phyloP scores from a whole-genome alignment of 1,140 invertebrate genomes.

The Ectropis grisescens region DNA sequence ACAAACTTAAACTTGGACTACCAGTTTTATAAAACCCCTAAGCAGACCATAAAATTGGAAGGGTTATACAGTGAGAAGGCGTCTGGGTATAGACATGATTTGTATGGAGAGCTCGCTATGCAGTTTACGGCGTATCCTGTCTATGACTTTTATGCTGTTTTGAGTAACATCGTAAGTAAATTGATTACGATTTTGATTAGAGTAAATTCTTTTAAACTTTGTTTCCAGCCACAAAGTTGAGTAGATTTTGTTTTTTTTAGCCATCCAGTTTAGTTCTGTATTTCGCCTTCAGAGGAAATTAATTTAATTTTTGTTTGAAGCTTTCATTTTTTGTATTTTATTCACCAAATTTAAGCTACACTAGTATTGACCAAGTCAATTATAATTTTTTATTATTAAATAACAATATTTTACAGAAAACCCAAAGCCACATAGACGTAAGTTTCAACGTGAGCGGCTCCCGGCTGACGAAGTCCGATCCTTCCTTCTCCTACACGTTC shows the following conservation, averaged over 20 bases:
- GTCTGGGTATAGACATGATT: constrained; percentile 70
- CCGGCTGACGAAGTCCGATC: constrained; percentile 27
- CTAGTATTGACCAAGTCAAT: too few species aligned
- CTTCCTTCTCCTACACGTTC: constrained; percentile 39
- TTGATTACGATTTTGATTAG: background rate
- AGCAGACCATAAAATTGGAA: constrained; percentile 78
- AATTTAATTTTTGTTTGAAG: too few species aligned
- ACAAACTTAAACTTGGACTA: constrained; percentile 76
- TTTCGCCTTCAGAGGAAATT: too few species aligned
- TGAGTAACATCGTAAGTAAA: constrained; percentile 73
- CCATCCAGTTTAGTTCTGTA: too few species aligned
- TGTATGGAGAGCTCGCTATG: constrained; percentile 75
- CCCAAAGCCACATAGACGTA: constrained; percentile 50
- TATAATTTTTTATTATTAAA: too few species aligned
- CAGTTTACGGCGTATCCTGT: constrained; percentile 82
- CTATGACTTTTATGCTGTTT: constrained; percentile 78
- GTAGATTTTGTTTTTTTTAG: too few species aligned
- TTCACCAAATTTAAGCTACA: too few species aligned
- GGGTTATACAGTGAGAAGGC: constrained; percentile 76
- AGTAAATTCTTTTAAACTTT: background rate
- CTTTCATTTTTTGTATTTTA: too few species aligned
- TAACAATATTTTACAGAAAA: too few species aligned
- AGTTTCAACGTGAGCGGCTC: constrained; percentile 54
- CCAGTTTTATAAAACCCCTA: constrained; percentile 75
- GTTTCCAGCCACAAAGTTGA: too few species aligned